Percentiles rank a stretch among this genome's conserved stretches.
These are phyloP conservation scores for Melierax canorus DNA, from an alignment of 2,113 vertebrate species.

Conservation along the genomic window DNA sequence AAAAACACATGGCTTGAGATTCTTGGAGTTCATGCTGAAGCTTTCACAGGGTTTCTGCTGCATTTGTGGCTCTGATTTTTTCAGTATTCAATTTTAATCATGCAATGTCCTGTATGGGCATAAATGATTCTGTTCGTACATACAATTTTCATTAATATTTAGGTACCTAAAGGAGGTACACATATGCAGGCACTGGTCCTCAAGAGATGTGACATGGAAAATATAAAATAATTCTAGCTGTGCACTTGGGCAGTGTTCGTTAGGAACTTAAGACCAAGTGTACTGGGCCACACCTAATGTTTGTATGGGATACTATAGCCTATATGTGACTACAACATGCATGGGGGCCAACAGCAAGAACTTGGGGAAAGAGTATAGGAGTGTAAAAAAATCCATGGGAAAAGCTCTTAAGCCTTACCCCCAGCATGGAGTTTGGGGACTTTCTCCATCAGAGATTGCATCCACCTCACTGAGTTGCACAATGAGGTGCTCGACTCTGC, in stretches of 20 bases:
- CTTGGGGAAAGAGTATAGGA: background rate
- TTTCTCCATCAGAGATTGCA: background rate
- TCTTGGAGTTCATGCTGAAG: background rate
- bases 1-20: background rate
- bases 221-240: background rate
- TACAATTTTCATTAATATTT: background rate
- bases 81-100: background rate
- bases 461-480: background rate
- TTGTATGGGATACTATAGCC: background rate
- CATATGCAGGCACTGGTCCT: background rate
- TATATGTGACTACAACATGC: background rate
- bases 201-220: background rate
- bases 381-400: background rate
- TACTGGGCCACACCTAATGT: background rate
- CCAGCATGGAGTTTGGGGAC: background rate
- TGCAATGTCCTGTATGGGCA: background rate
- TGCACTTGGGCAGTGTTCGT: background rate
- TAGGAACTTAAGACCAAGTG: background rate
- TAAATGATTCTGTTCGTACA: background rate
- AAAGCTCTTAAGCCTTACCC: background rate
- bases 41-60: background rate
- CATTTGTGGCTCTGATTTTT: background rate
- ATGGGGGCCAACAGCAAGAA: background rate
- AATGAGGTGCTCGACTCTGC: rapidly evolving
- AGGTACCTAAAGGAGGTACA: background rate